Evolutionary conservation across 2,888 invertebrate genomes (phyloP).

Genomic region (Amphiduros pacificus): DNA sequence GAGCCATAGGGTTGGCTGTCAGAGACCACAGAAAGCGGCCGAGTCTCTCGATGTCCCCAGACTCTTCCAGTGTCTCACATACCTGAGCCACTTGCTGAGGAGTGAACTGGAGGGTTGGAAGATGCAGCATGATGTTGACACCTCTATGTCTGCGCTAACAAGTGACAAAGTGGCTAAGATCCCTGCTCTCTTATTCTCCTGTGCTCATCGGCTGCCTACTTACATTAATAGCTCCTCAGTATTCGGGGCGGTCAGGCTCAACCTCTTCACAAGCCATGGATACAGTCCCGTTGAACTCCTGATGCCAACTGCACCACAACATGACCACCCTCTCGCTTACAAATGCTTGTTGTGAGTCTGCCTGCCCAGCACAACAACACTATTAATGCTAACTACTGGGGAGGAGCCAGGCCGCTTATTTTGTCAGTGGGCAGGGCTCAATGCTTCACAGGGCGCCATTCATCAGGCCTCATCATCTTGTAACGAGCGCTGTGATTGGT

Average conservation of each 20-base stretch:
- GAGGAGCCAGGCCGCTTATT: slow-evolving; percentile 8
- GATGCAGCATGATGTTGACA: slow-evolving; percentile 13
- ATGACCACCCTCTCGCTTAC: slow-evolving; percentile 18
- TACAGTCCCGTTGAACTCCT: not conserved
- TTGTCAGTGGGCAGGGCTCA: not conserved
- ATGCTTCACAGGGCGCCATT: not conserved
- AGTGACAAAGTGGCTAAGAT: slow-evolving; percentile 1
- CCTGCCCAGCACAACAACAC: slow-evolving; percentile 10
- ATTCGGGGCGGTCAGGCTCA: not conserved
- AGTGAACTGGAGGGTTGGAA: slow-evolving; percentile 43
- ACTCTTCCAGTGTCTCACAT: slow-evolving; percentile 59
- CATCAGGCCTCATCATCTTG: not conserved
- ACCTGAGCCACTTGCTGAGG: slow-evolving; percentile 58
- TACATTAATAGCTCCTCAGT: too few relatives aligned
- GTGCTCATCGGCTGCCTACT: not conserved
- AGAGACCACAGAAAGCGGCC: slow-evolving; percentile 87
- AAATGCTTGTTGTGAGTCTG: slow-evolving; percentile 16
- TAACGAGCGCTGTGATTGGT: not conserved
- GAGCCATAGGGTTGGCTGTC: slow-evolving; percentile 82
- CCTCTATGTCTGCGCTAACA: slow-evolving; percentile 7
- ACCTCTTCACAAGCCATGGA: not conserved
- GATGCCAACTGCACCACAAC: slow-evolving; percentile 9
- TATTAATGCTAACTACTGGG: slow-evolving; percentile 21
- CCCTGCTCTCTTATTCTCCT: slow-evolving; percentile 3
- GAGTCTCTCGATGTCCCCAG: slow-evolving; percentile 66